Evolutionary conservation across 2,797 vertebrate genomes (phyloP).

Genomic region (Pyrrhura leucotis): DNA sequence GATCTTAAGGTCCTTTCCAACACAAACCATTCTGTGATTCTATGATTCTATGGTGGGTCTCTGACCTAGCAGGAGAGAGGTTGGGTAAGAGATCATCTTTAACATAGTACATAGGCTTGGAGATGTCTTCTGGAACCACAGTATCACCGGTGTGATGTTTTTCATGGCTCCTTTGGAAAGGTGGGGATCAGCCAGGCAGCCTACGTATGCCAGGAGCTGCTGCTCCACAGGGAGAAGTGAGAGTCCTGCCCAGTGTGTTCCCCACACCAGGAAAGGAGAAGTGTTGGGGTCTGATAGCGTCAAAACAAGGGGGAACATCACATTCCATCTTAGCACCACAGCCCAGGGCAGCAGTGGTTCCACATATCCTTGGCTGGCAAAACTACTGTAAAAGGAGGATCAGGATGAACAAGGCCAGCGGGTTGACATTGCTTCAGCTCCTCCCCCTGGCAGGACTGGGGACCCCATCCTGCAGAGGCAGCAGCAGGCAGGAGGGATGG

Average conservation of each 20-base stretch:
- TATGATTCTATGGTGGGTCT: neutral
- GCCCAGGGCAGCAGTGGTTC: neutral
- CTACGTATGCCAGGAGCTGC: neutral
- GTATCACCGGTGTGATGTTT: neutral
- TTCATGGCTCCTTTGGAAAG: neutral
- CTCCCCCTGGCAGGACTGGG: neutral
- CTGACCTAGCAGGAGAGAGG: neutral
- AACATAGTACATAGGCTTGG: neutral
- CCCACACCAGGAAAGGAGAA: neutral
- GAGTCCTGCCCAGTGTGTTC: neutral
- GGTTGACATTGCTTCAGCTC: neutral
- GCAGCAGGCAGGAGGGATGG: neutral
- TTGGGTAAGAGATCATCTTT: neutral
- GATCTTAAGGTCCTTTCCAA: neutral
- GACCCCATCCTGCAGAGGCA: neutral
- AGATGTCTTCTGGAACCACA: neutral
- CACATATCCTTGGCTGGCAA: neutral
- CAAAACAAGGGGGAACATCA: neutral
- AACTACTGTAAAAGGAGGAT: neutral
- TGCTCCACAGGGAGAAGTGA: neutral
- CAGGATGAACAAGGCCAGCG: neutral
- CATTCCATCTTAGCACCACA: neutral
- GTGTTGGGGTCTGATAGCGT: neutral
- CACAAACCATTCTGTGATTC: neutral
- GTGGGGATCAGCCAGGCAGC: neutral